Base-by-base conservation (phyloP, 1,140 invertebrate genomes). In the Drosophila pseudoobscura region DNA sequence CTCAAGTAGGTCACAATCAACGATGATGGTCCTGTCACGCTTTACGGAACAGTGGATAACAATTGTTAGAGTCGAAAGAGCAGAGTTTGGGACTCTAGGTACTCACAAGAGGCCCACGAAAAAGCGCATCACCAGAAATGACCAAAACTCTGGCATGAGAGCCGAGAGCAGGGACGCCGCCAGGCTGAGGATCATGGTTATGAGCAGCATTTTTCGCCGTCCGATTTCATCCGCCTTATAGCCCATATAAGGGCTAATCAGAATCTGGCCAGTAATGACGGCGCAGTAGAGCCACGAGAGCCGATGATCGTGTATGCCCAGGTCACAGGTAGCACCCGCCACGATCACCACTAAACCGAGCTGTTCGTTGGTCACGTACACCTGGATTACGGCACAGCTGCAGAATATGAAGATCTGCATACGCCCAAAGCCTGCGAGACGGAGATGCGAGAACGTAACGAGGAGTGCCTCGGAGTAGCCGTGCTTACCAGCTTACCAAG, bases 121-220 rank as follows among this genome's bases (percentile, higher is more conserved):
- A 3, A 70, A 47, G 0, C 82, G 78, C 17, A 70, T 7, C 13
- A 22, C 24, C 11, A 68, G 2, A 26, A 72, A 82, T 9, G 62
- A 62, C 78, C 78, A 87, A 20, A 31, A 87, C 1, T 75, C 63
- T 0, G 83, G 78, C 82, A 88, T 83, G 1, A 60, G 3, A 1
- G 74, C 31, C 2, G 74, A 75, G 0, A 82, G 2, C 1, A 74
- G 2, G 13, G 82, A 78, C 0, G 9, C 13, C 0, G 24, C 0
- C 0, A 66, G 7, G 3, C 17, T 44, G 2, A 55, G 6, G 5
- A 11, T 1, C 0, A 54, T 15, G 0, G 65, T 8, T 5, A 26
- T 22, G 0, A 87, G 3, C 0, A 83, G n/a, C 24, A 75, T 9
- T 3, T 31, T 77, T 0, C 83, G 83, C 2, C 82, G 50, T 0